Conservation (phyloP, 1,140 invertebrate species). For the Magallana angulata region DNA sequence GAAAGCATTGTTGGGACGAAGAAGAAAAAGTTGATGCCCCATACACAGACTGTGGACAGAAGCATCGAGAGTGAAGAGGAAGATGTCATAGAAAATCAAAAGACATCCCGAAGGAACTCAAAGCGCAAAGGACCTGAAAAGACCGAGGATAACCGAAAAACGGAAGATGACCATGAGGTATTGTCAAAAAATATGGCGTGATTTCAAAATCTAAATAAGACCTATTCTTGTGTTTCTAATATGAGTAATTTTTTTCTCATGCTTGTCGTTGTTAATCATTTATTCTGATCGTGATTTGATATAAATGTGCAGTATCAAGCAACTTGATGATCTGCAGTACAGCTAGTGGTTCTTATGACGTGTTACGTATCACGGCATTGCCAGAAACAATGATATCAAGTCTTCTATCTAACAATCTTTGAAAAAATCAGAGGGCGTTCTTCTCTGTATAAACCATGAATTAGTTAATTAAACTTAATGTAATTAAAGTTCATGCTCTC, state of each 20-base stretch:
- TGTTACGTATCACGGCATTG: not conserved
- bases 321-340: too few relatives aligned
- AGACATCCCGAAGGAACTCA: not conserved
- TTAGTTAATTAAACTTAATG: slow-evolving; percentile 7
- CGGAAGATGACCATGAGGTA: not conserved
- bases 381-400: not conserved
- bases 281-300: too few relatives aligned
- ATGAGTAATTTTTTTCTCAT: too few relatives aligned
- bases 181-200: too few relatives aligned
- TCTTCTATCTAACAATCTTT: not conserved
- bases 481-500: slow-evolving; percentile 11
- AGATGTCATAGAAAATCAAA: not conserved
- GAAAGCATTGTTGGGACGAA: slow-evolving; percentile 3
- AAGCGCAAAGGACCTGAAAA: not conserved
- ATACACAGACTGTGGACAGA: not conserved
- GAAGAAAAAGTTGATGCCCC: slow-evolving; percentile 1
- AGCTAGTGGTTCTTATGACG: not conserved
- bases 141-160: not conserved
- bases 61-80: not conserved
- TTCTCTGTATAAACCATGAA: not conserved
- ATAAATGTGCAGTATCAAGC: too few relatives aligned
- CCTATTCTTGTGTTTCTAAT: too few relatives aligned
- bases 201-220: too few relatives aligned
- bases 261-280: too few relatives aligned
- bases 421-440: not conserved